A percentile compares a stretch with the other conserved stretches of the same genome.
These are phyloP conservation scores for Paracanthobrama guichenoti DNA, from an alignment of 2,113 vertebrate species.

Conservation along the genomic window DNA sequence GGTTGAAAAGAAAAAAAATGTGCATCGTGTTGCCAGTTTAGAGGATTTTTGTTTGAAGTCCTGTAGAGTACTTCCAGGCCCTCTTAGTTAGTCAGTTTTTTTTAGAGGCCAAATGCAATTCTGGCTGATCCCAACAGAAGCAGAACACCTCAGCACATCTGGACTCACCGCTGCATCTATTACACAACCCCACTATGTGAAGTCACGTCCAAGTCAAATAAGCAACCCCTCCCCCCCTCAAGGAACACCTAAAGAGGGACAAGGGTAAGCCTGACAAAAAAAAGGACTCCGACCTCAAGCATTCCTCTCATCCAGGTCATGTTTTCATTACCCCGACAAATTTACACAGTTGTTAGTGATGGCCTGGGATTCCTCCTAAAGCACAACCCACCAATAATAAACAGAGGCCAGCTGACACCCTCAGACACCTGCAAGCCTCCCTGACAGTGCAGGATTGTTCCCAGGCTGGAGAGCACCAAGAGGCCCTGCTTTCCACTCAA, in stretches of 20 bases:
- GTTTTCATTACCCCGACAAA: constrained; percentile 86
- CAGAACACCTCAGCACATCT: constrained; percentile 73
- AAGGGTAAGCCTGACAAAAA: constrained; percentile 64
- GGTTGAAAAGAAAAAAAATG: not conserved
- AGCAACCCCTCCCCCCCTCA: constrained; percentile 61
- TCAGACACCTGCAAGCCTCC: constrained; percentile 80
- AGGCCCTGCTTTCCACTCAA: constrained; percentile 46
- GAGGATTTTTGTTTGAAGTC: constrained; percentile 9
- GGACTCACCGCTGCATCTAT: constrained; percentile 64
- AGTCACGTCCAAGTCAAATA: constrained; percentile 83
- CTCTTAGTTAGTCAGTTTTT: constrained; percentile 35
- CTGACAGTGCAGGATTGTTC: constrained; percentile 82
- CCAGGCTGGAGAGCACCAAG: constrained; percentile 46
- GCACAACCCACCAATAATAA: constrained; percentile 80
- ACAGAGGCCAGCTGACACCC: constrained; percentile 79
- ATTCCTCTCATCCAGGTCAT: constrained; percentile 72
- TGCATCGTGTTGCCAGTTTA: not conserved
- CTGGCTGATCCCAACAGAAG: constrained; percentile 55
- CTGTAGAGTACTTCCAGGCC: constrained; percentile 3
- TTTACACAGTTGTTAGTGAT: constrained; percentile 82
- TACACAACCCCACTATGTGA: constrained; percentile 71
- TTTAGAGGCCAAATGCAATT: constrained; percentile 56
- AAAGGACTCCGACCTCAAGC: constrained; percentile 71
- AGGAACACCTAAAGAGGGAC: constrained; percentile 75
- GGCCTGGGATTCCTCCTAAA: constrained; percentile 77